Evolutionary conservation across 2,797 vertebrate genomes (phyloP).

Genomic region (Lepilemur ruficaudatus): DNA sequence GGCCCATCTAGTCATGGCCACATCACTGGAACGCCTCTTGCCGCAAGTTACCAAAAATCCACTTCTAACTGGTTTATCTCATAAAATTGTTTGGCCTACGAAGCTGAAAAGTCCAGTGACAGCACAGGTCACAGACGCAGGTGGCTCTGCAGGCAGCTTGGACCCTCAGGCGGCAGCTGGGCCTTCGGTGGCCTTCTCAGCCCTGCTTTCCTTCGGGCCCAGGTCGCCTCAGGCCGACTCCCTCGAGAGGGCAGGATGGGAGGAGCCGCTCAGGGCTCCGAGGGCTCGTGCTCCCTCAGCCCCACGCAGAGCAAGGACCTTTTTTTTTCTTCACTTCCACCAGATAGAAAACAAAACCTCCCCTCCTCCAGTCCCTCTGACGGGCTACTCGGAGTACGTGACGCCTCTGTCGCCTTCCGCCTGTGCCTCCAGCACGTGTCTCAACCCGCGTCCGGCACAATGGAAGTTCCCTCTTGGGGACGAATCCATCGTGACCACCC

Average conservation of each 20-base stretch:
- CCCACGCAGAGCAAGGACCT: not conserved
- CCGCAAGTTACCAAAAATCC: not conserved
- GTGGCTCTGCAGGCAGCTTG: not conserved
- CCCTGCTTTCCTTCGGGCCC: not conserved
- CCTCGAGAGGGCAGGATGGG: not conserved
- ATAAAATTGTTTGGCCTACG: not conserved
- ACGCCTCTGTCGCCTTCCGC: not conserved
- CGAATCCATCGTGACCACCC: rapidly evolving
- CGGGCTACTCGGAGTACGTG: rapidly evolving
- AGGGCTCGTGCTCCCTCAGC: not conserved
- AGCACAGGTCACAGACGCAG: not conserved
- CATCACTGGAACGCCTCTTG: not conserved
- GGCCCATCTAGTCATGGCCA: not conserved
- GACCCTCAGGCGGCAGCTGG: not conserved
- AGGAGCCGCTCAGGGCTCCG: not conserved
- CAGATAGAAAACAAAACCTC: not conserved
- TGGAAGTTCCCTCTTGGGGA: not conserved
- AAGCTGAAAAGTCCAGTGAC: not conserved
- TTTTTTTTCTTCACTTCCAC: not conserved
- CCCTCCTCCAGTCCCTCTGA: not conserved
- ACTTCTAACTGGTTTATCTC: not conserved
- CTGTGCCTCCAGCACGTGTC: not conserved
- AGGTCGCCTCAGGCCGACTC: not conserved
- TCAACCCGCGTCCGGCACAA: rapidly evolving
- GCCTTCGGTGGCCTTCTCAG: not conserved